These are phyloP conservation scores for Tetrapedia diversipes DNA, from an alignment of 2,888 invertebrate species.

Conservation along the genomic window DNA sequence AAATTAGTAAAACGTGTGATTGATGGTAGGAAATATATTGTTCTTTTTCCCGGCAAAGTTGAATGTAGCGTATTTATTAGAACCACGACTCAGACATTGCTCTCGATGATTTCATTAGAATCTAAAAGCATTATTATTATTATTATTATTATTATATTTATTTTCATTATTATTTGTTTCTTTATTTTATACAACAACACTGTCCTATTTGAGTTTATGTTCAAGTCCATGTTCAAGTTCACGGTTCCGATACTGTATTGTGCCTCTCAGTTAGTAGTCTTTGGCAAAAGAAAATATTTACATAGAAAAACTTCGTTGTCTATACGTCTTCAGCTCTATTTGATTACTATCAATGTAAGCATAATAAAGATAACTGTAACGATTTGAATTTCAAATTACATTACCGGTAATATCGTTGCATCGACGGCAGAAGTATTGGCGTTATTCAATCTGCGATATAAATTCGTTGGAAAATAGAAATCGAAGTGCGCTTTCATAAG, in stretches of 20 bases:
- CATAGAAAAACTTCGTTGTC: background rate
- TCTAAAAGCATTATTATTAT: no score
- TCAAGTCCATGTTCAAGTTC: slow-evolving; percentile 31
- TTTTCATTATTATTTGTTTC: no score
- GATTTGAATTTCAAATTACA: slow-evolving; percentile 1
- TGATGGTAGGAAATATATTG: background rate
- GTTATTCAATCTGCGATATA: background rate
- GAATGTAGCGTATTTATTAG: slow-evolving; percentile 8
- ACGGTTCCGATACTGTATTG: background rate
- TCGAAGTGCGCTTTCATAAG: background rate
- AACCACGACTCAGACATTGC: background rate
- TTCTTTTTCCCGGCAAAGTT: background rate
- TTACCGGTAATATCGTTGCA: background rate
- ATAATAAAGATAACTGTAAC: background rate
- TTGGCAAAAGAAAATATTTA: background rate
- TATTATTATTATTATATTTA: no score
- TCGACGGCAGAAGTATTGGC: background rate
- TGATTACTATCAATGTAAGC: background rate
- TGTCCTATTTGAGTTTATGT: background rate
- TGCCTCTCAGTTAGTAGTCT: background rate
- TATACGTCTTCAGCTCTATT: background rate
- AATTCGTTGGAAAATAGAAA: background rate
- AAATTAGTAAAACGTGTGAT: background rate
- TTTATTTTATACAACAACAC: slow-evolving; percentile 13
- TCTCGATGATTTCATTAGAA: background rate